A percentile compares a stretch with the other conserved stretches of the same genome.
Evolutionary conservation across 2,888 invertebrate species (phyloP).

Genomic region (Disparrhopalites patrizii): DNA sequence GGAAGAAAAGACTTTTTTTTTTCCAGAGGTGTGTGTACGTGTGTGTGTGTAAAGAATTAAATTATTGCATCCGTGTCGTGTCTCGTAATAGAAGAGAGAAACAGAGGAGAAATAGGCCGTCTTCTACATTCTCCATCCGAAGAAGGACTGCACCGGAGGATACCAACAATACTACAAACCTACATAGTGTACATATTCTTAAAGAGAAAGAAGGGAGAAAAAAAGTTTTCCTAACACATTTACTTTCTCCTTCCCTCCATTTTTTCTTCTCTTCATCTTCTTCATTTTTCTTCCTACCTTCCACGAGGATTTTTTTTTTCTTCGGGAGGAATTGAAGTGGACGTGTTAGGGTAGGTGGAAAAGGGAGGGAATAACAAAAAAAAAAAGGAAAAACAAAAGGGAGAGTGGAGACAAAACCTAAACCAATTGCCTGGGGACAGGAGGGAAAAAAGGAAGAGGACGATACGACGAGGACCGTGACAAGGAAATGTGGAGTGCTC

Average conservation of each 20-base stretch:
- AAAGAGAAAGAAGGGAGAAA: too few species aligned
- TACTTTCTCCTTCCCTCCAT: background rate
- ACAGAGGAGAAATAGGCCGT: background rate
- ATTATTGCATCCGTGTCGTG: slow-evolving; percentile 5
- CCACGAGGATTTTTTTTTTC: too few species aligned
- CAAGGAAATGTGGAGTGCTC: background rate
- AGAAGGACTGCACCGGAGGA: too few species aligned
- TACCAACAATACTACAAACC: too few species aligned
- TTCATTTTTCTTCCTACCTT: too few species aligned
- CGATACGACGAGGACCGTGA: slow-evolving; percentile 24
- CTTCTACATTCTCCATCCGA: too few species aligned
- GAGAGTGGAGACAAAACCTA: slow-evolving; percentile 33
- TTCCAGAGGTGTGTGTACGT: too few species aligned
- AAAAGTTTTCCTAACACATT: background rate
- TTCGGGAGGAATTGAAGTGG: too few species aligned
- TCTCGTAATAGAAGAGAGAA: background rate
- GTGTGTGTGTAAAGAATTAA: too few species aligned
- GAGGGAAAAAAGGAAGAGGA: slow-evolving; percentile 23
- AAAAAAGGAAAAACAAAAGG: slow-evolving; percentile 2
- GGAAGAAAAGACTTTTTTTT: background rate
- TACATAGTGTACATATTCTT: too few species aligned
- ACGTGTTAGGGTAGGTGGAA: too few species aligned
- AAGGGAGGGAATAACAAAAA: background rate
- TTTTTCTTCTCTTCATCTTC: too few species aligned
- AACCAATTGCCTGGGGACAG: slow-evolving; percentile 47